These are phyloP conservation scores for Micromesistius poutassou DNA, from an alignment of 2,797 vertebrate genomes.

Conservation along the genomic window DNA sequence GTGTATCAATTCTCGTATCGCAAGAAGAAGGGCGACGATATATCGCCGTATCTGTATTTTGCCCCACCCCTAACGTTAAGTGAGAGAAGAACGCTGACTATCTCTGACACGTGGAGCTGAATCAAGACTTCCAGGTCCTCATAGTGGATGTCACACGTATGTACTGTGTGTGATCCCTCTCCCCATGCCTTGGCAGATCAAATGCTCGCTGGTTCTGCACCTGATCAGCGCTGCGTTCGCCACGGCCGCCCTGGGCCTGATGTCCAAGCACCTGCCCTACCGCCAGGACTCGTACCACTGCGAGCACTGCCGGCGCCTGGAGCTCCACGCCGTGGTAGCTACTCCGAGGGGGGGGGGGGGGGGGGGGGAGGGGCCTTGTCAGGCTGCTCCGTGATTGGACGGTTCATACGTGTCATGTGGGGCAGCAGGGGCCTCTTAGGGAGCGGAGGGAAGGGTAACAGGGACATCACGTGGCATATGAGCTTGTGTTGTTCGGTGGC, in stretches of 20 bases:
- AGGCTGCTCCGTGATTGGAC: neutral
- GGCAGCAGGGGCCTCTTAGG: neutral
- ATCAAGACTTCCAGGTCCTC: too few relatives aligned
- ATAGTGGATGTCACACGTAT: too few relatives aligned
- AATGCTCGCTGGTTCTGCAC: constrained; percentile 72
- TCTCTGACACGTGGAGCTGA: too few relatives aligned
- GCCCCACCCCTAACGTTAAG: too few relatives aligned
- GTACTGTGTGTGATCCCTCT: neutral
- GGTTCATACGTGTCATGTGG: neutral
- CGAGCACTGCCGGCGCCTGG: constrained; percentile 75
- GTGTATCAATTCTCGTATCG: too few relatives aligned
- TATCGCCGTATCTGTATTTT: too few relatives aligned
- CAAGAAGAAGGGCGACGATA: too few relatives aligned
- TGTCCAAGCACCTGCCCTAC: constrained; percentile 80
- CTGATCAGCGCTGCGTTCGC: constrained; percentile 76
- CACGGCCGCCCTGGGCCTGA: constrained; percentile 74
- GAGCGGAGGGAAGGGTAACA: neutral
- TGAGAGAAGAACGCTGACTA: too few relatives aligned
- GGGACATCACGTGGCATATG: neutral
- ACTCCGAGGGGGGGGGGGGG: neutral
- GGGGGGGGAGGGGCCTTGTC: neutral
- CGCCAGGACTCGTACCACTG: constrained; percentile 80
- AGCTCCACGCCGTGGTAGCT: constrained; percentile 74
- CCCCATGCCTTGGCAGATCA: constrained; percentile 59
- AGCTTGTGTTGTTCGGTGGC: neutral